These are phyloP conservation scores for Toxonevra muliebris DNA, from an alignment of 2,888 invertebrate species.

Conservation along the genomic window DNA sequence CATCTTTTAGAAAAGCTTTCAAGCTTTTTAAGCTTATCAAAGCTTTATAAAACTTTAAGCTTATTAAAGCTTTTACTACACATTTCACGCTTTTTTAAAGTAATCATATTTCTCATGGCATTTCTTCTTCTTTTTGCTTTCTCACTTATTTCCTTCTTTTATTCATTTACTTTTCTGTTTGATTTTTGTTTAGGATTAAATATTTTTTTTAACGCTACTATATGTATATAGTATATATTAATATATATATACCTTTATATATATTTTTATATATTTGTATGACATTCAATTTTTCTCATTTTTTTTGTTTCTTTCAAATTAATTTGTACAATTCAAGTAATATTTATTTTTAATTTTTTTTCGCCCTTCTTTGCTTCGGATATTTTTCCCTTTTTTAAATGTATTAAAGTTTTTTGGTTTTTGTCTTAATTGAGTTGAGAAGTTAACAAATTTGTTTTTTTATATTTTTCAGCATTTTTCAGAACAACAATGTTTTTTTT, in stretches of 20 bases:
- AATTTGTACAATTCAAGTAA: conserved; percentile 7
- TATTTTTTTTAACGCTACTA: conserved; percentile 5
- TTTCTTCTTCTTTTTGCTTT: too few relatives aligned
- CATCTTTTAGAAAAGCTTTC: too few relatives aligned
- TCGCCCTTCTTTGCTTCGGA: conserved; percentile 8
- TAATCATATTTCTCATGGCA: too few relatives aligned
- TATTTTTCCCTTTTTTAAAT: conserved; percentile 7
- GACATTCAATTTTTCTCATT: neutral
- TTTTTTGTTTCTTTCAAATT: neutral
- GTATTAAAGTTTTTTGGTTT: neutral
- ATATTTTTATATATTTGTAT: neutral
- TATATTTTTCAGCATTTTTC: conserved; percentile 9
- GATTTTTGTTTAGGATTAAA: neutral
- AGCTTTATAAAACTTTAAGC: too few relatives aligned
- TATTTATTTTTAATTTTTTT: conserved; percentile 27
- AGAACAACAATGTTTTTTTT: conserved; percentile 14
- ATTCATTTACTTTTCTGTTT: too few relatives aligned
- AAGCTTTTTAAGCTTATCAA: too few relatives aligned
- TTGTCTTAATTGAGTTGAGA: neutral
- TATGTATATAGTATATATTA: neutral
- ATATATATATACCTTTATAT: neutral
- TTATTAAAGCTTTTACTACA: too few relatives aligned
- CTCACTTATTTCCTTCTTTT: too few relatives aligned
- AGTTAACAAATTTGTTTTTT: neutral
- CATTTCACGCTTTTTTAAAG: too few relatives aligned